phyloP scores from a whole-genome alignment of 2,113 vertebrate species.

The Nycticryphes semicollaris region DNA sequence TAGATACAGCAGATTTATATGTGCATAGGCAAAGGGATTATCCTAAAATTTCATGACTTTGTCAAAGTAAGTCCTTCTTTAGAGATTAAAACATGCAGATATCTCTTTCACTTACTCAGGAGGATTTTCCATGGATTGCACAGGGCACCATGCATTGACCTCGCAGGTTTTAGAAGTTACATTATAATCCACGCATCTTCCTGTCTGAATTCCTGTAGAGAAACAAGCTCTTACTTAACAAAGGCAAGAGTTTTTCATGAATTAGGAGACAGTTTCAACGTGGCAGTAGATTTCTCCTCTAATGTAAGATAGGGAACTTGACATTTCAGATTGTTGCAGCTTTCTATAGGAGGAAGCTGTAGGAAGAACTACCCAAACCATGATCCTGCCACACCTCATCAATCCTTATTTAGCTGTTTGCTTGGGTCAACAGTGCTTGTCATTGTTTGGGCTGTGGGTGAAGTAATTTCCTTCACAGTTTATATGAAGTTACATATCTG shows the following conservation, averaged over 20 bases:
- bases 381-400: neutral
- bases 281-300: neutral
- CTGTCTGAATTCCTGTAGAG: slow-evolving; percentile 79
- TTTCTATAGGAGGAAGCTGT: slow-evolving; percentile 38
- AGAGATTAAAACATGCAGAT: neutral
- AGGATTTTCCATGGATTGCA: slow-evolving; percentile 57
- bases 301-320: neutral
- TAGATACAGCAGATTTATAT: neutral
- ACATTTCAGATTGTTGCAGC: slow-evolving; percentile 7
- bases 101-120: slow-evolving; percentile 64
- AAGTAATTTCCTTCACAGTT: slow-evolving; percentile 47
- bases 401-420: neutral
- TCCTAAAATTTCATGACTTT: neutral
- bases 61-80: neutral
- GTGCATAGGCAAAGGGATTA: neutral
- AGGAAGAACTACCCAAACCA: neutral
- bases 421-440: neutral
- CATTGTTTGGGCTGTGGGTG: slow-evolving; percentile 26
- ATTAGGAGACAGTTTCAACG: neutral
- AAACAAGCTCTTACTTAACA: neutral
- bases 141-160: slow-evolving; percentile 79
- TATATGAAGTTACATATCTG: neutral
- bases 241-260: neutral
- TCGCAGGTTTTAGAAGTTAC: slow-evolving; percentile 77
- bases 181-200: slow-evolving; percentile 75